A percentile compares a stretch with the other conserved stretches of the same genome.
These are phyloP conservation scores for Albula goreensis DNA, from an alignment of 2,113 vertebrate species.

Conservation along the genomic window DNA sequence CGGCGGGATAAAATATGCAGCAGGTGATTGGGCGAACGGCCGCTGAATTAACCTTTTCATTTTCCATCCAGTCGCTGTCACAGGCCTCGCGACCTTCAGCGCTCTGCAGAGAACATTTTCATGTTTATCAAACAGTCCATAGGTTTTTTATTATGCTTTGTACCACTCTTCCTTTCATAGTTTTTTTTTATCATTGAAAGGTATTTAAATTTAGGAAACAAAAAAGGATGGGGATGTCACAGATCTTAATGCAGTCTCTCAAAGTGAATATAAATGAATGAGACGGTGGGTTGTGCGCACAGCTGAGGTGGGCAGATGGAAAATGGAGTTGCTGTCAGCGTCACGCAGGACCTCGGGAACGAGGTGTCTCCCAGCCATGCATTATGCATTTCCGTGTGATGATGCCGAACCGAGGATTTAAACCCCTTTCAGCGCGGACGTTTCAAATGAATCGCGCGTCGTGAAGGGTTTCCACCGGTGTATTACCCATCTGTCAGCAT, in stretches of 20 bases:
- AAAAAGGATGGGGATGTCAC: background rate
- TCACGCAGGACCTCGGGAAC: background rate
- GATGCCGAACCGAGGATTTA: background rate
- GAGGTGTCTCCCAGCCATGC: background rate
- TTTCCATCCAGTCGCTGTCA: background rate
- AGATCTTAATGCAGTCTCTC: background rate
- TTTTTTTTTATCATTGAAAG: background rate
- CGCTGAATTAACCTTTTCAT: background rate
- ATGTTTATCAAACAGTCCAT: background rate
- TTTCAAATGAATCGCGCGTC: background rate
- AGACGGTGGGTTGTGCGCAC: background rate
- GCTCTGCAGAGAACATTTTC: background rate
- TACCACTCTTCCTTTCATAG: background rate
- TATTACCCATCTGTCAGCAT: background rate
- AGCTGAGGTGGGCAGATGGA: slow-evolving; percentile 10
- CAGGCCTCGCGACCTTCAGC: background rate
- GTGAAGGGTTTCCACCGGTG: background rate
- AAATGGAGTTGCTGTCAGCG: background rate
- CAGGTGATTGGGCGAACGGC: background rate
- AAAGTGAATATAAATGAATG: slow-evolving; percentile 4
- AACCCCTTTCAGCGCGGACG: background rate
- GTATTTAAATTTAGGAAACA: background rate
- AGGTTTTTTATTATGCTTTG: background rate
- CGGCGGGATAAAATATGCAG: background rate
- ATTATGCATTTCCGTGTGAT: slow-evolving; percentile 9